Base-by-base conservation (phyloP, 2,797 vertebrate genomes). In the Falco cherrug region DNA sequence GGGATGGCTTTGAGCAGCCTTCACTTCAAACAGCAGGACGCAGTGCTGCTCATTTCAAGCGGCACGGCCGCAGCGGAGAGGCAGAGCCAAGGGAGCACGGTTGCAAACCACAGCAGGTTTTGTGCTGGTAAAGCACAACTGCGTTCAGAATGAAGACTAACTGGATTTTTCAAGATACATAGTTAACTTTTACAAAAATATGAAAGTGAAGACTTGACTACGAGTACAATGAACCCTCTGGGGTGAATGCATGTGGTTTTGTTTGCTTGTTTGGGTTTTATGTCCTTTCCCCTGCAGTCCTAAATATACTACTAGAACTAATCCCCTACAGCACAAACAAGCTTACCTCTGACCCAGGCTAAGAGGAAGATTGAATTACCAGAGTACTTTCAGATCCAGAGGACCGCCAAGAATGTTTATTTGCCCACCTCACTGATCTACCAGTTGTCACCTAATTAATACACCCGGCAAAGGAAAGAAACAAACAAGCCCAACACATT, bases 1-100 rank as follows among this genome's bases (percentile, higher is more conserved):
- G 25, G n/a, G 80, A 86, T 43, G 50, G 65, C 48, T 86, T 91
- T 74, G 86, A 92, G 91, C 41, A 80, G 75, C 64, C 71, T 83
- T 91, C 21, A 5, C 47, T 28, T 76, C 57, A 5, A 71, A 24
- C 50, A 75, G 61, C 0, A 0, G 71, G 57, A 45, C 6, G 0
- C 1, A 11, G 37, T 1, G 7, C 41, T 65, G 68, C 6, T 93
- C 39, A 28, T 54, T 75, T 50, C 64, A 65, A 56, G 90, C 5
- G 3, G 51, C 5, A 20, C 1, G 29, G 20, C 68, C 41, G 43
- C 45, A 13, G 33, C 1, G 2, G 45, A 65, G 28, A 37, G 65
- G 61, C 10, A 35, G 29, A 54, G 33, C 26, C 4, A 11, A 82
- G 47, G 25, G 51, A 50, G 28, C 1, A 3, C 0, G 0, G 20